A percentile compares a stretch with the other conserved stretches of the same genome.
These are phyloP conservation scores for Antigone vipio DNA, from an alignment of 2,113 vertebrate species.

Conservation along the genomic window DNA sequence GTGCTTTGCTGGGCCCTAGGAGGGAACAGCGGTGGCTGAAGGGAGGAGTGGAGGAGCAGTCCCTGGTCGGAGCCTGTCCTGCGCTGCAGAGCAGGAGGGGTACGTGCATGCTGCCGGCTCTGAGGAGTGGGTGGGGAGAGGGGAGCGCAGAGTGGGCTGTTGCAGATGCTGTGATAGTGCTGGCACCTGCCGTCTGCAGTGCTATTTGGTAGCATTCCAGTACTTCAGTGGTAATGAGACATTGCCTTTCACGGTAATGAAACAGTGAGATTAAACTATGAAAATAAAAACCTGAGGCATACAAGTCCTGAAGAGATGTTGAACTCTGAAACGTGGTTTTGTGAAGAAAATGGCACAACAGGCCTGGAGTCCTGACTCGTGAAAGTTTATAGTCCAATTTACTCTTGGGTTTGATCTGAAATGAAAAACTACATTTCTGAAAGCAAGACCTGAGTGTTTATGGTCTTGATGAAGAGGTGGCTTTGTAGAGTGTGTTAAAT, in stretches of 20 bases:
- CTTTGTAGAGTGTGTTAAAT: neutral
- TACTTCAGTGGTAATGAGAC: neutral
- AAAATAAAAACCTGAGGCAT: neutral
- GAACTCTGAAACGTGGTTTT: neutral
- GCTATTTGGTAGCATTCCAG: neutral
- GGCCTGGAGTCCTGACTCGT: neutral
- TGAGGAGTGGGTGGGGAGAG: fast-evolving
- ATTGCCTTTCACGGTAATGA: neutral
- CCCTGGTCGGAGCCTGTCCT: neutral
- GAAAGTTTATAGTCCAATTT: neutral
- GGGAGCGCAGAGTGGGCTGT: fast-evolving
- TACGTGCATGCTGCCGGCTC: neutral
- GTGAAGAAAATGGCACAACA: neutral
- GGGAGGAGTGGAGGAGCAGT: neutral
- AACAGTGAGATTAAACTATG: neutral
- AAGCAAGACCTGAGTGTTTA: neutral
- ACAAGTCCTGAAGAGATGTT: neutral
- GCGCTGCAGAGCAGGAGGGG: fast-evolving
- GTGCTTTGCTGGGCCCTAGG: neutral
- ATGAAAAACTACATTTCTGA: neutral
- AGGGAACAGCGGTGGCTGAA: neutral
- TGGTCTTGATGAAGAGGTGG: neutral
- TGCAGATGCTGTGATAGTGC: neutral
- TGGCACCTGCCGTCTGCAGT: neutral
- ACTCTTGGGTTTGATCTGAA: neutral